Conservation (phyloP, 37 sponge, comb jelly and placozoan species). For the Hormiphora californensis region DNA sequence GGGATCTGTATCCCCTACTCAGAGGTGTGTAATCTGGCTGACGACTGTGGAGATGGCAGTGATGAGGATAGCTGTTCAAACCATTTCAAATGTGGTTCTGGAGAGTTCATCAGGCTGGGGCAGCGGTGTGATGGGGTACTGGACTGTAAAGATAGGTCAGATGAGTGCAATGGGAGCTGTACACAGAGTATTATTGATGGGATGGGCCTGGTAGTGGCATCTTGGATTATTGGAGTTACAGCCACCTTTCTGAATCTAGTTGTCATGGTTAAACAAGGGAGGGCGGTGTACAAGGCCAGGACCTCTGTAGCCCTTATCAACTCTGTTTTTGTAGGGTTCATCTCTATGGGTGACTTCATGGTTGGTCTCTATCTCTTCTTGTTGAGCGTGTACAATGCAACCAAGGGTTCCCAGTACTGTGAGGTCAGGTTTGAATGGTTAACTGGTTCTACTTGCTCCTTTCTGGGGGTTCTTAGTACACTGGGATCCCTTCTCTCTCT, state of each 20-base stretch:
- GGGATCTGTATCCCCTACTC: neutral
- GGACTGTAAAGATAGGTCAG: neutral
- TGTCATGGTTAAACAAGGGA: neutral
- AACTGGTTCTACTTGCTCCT: neutral
- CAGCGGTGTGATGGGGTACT: neutral
- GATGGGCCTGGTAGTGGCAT: neutral
- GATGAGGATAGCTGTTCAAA: neutral
- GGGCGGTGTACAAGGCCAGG: neutral
- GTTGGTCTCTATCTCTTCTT: neutral
- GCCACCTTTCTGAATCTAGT: neutral
- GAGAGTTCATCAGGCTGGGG: neutral
- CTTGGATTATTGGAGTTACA: neutral
- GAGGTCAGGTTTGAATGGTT: neutral
- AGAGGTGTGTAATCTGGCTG: neutral
- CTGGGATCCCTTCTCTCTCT: neutral
- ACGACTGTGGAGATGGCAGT: conserved; percentile 21
- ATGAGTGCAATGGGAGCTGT: conserved; percentile 13
- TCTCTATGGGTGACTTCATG: neutral
- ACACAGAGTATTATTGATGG: neutral
- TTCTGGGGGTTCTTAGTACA: neutral
- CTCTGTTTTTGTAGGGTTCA: neutral
- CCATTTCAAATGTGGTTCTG: neutral
- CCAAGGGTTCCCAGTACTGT: neutral
- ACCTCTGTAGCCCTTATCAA: neutral
- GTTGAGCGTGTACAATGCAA: neutral